phyloP scores from a whole-genome alignment of 2,113 vertebrate species.

The Miniopterus natalensis region DNA sequence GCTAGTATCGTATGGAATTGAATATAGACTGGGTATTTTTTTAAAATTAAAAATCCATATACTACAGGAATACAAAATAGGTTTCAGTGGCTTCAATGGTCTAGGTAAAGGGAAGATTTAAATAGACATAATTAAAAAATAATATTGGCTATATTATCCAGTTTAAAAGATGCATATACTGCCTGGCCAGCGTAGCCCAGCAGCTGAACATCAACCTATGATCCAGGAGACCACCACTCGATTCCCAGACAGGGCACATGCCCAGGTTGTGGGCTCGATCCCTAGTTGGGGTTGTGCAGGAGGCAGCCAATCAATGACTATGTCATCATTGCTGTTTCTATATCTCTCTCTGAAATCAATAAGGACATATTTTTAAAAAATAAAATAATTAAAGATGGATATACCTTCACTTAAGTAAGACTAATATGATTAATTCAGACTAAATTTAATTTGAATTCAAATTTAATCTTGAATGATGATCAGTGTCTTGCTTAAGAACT shows the following conservation, averaged over 20 bases:
- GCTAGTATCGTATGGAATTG: neutral
- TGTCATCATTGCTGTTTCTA: too few species aligned
- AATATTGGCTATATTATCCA: neutral
- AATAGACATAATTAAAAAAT: neutral
- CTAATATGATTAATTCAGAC: neutral
- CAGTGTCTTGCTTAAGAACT: neutral
- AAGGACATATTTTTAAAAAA: too few species aligned
- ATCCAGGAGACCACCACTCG: too few species aligned
- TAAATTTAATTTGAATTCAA: neutral
- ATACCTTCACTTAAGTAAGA: neutral
- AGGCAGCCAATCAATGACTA: too few species aligned
- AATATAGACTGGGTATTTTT: neutral
- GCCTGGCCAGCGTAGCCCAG: too few species aligned
- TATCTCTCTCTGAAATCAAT: too few species aligned
- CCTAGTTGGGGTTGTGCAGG: too few species aligned
- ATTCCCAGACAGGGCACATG: too few species aligned
- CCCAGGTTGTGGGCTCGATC: too few species aligned
- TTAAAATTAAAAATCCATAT: neutral
- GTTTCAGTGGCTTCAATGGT: neutral
- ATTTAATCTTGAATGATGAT: conserved; percentile 32
- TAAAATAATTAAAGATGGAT: too few species aligned
- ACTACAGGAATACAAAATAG: neutral
- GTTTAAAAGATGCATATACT: conserved; percentile 3
- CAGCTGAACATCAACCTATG: too few species aligned
- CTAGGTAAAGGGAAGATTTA: neutral